Base-by-base conservation (phyloP, 30 jellyfish, hydroid and myxozoan genomes). In the Turritopsis rubra region DNA sequence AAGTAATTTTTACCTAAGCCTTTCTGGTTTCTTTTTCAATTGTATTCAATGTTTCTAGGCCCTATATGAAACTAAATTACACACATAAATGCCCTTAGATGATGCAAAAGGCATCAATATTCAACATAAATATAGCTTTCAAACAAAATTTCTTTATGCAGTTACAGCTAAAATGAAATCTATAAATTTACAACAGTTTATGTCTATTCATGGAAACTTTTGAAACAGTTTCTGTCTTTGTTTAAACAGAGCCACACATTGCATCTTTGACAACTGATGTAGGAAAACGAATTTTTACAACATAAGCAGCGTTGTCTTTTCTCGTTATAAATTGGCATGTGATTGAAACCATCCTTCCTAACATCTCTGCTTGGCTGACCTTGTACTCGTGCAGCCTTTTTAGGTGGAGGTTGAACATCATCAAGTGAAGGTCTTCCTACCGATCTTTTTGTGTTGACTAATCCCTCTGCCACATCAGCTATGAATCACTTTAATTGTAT, bases 321-420 rank as follows among this genome's bases (percentile, higher is more conserved):
- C 65, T 80, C 85, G n/a, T 80, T 27, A 41, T 29, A 80, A 3
- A 20, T 26, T 52, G 87, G 52, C 82, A 80, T 53, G 29, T 53
- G 87, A 41, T 80, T 85, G 20, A 80, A 21, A 26, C 87, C 83
- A 80, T 80, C 87, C 20, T 80, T 80, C 21, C 84, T 18, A 28
- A 23, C 28, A 22, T 76, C 84, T 18, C 16, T 18, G 4, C 72
- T 28, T 18, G 28, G 84, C 21, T 22, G 23, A 18, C 72, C 84
- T 76, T 76, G 84, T 18, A 76, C 28, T 29, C 84, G 79, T 18
- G 72, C 22, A 28, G 16, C 77, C 25, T 76, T 76, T 76, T 18
- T 8, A 18, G 84, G 84, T n/a, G n/a, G n/a, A n/a, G 75, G 84
- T 76, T 76, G 28, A 1, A 76, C 28, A 23, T 76, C 21, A 76